Base-by-base conservation (phyloP, 2,888 invertebrate species). In the Capitulum mitella region DNA sequence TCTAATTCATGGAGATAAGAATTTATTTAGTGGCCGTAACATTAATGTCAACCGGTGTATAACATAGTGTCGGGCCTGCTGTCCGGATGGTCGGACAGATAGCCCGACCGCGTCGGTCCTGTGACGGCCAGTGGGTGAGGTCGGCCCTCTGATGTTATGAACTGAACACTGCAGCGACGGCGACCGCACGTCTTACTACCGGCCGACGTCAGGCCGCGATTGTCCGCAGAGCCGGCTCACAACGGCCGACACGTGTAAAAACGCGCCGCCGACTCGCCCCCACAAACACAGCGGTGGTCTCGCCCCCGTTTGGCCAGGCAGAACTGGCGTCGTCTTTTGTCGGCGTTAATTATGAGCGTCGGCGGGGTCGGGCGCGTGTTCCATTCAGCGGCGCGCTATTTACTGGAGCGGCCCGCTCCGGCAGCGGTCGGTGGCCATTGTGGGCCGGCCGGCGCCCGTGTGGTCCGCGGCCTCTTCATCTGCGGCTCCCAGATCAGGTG, bases 1-100 rank as follows among this genome's bases (percentile, higher is more conserved):
- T 70, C 64, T 70, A 70, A 70, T 70, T 70, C 70, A 70, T 70
- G 70, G 70, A 40, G 70, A 70, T 37, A 37, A 40, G 37, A 70
- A 37, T 40, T 70, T 40, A 58, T 40, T 26, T 40, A 40, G 26
- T 37, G 37, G 37, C 70, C 22, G 26, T 26, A 29, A 70, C 70
- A 70, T 70, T 70, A 40, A 70, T 40, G 70, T 70, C 26, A n/a
- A 40, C 26, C 70, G 26, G 70, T 70, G 70, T 70, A 26, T 40
- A 34, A 32, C 64, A 34, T 34, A 34, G 64, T 64, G 64, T 32
- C 19, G 64, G 34, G 64, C 22, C 64, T 34, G 64, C 64, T 34
- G 64, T 16, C 34, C 64, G 34, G 64, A 32, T 64, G 64, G 64
- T 19, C 19, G 34, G 34, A 19, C 64, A 64, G 64, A 34, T 34